phyloP scores from a whole-genome alignment of 1,140 invertebrate species.

The Zeugodacus cucurbitae region DNA sequence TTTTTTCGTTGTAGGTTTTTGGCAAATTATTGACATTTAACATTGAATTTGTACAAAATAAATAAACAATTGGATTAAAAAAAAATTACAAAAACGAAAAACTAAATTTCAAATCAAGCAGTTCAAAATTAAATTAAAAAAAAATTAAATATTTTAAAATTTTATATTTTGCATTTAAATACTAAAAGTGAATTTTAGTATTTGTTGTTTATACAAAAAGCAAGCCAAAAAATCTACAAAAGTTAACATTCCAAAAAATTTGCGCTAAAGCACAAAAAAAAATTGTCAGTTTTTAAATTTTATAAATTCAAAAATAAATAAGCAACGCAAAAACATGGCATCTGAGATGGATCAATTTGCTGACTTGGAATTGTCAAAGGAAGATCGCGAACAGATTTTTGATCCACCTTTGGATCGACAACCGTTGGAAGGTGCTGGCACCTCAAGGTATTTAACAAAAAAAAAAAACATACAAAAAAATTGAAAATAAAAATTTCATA shows the following conservation, averaged over 20 bases:
- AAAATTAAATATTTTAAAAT: not conserved
- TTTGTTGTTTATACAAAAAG: not conserved
- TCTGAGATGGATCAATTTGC: conserved; percentile 67
- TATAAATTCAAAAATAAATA: conserved; percentile 28
- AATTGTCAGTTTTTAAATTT: not conserved
- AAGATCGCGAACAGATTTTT: conserved; percentile 66
- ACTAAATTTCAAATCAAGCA: conserved; percentile 16
- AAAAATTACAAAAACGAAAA: conserved; percentile 33
- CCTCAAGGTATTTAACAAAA: conserved; percentile 57
- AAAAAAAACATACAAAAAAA: not conserved
- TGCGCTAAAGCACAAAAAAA: not conserved
- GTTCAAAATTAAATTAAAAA: not conserved
- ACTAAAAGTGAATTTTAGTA: not conserved
- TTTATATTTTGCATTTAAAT: not conserved
- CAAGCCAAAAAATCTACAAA: conserved; percentile 13
- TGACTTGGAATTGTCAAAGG: conserved; percentile 65
- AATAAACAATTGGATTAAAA: conserved; percentile 40
- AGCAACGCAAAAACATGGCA: conserved; percentile 53
- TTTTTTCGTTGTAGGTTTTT: conserved; percentile 47
- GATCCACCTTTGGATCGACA: conserved; percentile 65
- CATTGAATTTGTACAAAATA: conserved; percentile 41
- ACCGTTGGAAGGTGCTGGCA: conserved; percentile 66
- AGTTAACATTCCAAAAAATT: conserved; percentile 26
- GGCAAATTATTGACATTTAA: conserved; percentile 46
- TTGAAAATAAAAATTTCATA: not conserved